A percentile compares a stretch with the other conserved stretches of the same genome.
Evolutionary conservation across 2,888 invertebrate genomes (phyloP).

Genomic region (Tillus elongatus): DNA sequence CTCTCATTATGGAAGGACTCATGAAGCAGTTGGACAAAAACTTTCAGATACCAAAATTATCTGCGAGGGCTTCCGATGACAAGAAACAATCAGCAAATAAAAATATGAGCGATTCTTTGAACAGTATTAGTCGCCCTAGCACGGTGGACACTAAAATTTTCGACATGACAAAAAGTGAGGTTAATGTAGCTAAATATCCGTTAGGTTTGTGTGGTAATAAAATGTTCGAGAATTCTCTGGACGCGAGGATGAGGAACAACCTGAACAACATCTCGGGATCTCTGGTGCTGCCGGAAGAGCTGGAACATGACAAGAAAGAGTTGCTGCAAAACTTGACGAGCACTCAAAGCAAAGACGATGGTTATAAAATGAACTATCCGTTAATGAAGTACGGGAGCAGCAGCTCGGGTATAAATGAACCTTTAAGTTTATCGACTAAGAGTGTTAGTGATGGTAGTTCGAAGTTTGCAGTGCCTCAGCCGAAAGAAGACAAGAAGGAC

Average conservation of each 20-base stretch:
- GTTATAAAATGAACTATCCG: constrained; percentile 3
- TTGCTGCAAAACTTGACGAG: constrained; percentile 28
- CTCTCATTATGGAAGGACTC: constrained; percentile 60
- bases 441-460: constrained; percentile 43
- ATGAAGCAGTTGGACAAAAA: constrained; percentile 74
- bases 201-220: constrained; percentile 32
- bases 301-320: constrained; percentile 27
- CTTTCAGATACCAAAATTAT: constrained; percentile 80
- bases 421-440: constrained; percentile 35
- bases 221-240: constrained; percentile 34
- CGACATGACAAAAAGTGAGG: constrained; percentile 33
- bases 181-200: constrained; percentile 32
- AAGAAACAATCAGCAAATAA: constrained; percentile 41
- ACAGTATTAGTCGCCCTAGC: constrained; percentile 9
- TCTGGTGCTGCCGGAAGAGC: constrained; percentile 19
- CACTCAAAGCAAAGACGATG: constrained; percentile 17
- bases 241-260: constrained; percentile 35
- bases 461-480: constrained; percentile 40
- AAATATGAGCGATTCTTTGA: constrained; percentile 17
- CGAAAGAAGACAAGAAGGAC: constrained; percentile 36
- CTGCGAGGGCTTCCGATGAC: constrained; percentile 41
- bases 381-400: constrained; percentile 11
- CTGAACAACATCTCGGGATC: constrained; percentile 24
- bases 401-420: constrained; percentile 21
- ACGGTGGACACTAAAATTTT: constrained; percentile 35